A percentile compares a stretch with the other conserved stretches of the same genome.
Conservation (phyloP, 2,888 invertebrate genomes). For the Syrphus vitripennis region DNA sequence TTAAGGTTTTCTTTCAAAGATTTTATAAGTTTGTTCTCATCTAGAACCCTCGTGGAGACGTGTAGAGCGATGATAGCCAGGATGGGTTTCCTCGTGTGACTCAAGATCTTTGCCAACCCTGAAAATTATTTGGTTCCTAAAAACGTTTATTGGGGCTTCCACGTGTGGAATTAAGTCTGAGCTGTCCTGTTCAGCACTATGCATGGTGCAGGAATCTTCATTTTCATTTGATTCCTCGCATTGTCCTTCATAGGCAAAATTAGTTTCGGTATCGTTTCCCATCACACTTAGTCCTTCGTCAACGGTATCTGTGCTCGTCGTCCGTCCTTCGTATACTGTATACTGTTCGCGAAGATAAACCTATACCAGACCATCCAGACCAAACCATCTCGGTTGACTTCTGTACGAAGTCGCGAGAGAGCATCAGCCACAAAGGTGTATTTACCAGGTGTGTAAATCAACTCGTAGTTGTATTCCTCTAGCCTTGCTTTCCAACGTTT, state of each 20-base stretch:
- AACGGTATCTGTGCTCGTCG: neutral
- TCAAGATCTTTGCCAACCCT: neutral
- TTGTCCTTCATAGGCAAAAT: neutral
- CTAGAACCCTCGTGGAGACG: neutral
- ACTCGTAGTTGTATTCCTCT: too few species aligned
- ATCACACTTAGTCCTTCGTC: neutral
- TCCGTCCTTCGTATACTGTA: neutral
- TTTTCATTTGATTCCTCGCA: neutral
- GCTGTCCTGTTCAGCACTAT: conserved; percentile 32
- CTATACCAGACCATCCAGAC: too few species aligned
- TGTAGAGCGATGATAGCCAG: neutral
- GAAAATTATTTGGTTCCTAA: conserved; percentile 6
- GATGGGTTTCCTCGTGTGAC: conserved; percentile 2
- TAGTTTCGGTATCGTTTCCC: too few species aligned
- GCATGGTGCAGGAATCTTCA: conserved; percentile 23
- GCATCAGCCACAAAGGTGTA: conserved; percentile 24
- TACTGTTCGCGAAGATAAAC: too few species aligned
- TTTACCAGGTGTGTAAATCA: too few species aligned
- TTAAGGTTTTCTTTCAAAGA: neutral
- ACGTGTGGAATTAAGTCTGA: too few species aligned
- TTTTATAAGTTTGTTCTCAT: neutral
- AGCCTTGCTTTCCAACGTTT: conserved; percentile 42
- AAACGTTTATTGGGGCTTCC: conserved; percentile 39
- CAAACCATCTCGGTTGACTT: conserved; percentile 36
- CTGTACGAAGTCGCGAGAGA: conserved; percentile 13